A percentile compares a stretch with the other conserved stretches of the same genome.
These are phyloP conservation scores for Temnothorax curvispinosus DNA, from an alignment of 1,140 invertebrate species.

Conservation along the genomic window DNA sequence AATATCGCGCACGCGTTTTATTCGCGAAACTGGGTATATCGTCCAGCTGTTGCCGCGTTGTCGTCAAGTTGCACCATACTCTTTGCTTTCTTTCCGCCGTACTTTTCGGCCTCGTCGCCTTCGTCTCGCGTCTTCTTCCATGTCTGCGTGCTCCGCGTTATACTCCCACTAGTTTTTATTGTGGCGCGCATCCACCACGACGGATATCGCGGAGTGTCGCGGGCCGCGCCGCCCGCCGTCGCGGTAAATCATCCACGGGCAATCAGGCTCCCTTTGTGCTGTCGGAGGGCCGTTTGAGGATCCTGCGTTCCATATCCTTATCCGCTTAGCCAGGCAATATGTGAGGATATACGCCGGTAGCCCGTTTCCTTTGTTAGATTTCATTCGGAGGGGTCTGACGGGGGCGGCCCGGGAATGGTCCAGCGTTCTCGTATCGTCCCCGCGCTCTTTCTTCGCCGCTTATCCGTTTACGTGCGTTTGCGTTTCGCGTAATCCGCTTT, in stretches of 20 bases:
- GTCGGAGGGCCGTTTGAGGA: slow-evolving; percentile 54
- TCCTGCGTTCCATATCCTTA: slow-evolving; percentile 45
- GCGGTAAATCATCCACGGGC: slow-evolving; percentile 71
- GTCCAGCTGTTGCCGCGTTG: slow-evolving; percentile 34
- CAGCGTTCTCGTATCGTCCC: slow-evolving; percentile 7
- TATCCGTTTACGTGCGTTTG: slow-evolving; percentile 44
- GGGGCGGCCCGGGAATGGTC: background rate
- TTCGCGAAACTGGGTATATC: slow-evolving; percentile 37
- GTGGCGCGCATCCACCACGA: slow-evolving; percentile 34
- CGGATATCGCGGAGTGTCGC: slow-evolving; percentile 60
- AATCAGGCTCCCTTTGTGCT: slow-evolving; percentile 61
- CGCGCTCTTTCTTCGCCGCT: slow-evolving; percentile 34
- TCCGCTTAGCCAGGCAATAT: slow-evolving; percentile 63
- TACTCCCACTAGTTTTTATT: slow-evolving; percentile 61
- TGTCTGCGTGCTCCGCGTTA: background rate
- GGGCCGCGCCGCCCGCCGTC: background rate
- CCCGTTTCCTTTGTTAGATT: slow-evolving; percentile 51
- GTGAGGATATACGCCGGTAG: slow-evolving; percentile 54
- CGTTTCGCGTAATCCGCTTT: slow-evolving; percentile 47
- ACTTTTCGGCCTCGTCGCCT: background rate
- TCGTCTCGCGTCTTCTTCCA: background rate
- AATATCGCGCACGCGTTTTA: background rate
- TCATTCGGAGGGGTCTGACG: background rate
- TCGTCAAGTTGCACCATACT: background rate
- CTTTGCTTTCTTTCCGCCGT: background rate